Conservation (phyloP, 2,113 vertebrate species). For the Rallus limicola region DNA sequence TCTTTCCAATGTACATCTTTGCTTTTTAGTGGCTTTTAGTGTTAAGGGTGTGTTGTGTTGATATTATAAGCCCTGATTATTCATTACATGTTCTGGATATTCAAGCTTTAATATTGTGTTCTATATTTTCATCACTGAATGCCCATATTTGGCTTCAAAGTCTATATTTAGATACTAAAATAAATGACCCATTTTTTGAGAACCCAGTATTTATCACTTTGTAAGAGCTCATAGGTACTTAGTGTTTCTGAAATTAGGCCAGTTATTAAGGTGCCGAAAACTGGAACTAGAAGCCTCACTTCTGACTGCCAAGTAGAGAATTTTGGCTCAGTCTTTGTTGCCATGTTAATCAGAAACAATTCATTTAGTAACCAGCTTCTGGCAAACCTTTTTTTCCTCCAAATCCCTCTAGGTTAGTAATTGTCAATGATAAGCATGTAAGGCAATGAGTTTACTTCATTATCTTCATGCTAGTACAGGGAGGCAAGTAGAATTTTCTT, state of each 20-base stretch:
- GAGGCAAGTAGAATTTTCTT: not conserved
- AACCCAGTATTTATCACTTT: not conserved
- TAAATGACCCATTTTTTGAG: slow-evolving; percentile 28
- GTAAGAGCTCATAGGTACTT: not conserved
- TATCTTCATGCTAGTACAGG: not conserved
- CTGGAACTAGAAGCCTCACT: not conserved
- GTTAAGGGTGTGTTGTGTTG: not conserved
- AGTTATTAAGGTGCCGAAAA: not conserved
- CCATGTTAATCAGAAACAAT: slow-evolving; percentile 1
- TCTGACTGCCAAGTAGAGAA: not conserved
- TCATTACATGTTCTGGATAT: not conserved
- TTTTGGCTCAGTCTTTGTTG: not conserved
- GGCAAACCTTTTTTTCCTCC: not conserved
- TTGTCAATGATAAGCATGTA: not conserved
- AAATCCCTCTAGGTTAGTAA: not conserved
- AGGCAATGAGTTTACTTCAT: not conserved
- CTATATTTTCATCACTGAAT: not conserved
- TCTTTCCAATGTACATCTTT: not conserved
- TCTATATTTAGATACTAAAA: not conserved
- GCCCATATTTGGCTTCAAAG: not conserved
- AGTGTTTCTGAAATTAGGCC: not conserved
- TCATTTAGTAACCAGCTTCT: not conserved
- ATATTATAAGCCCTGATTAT: not conserved
- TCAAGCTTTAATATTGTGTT: not conserved
- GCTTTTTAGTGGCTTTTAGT: not conserved